Base-by-base conservation (phyloP, 2,797 vertebrate species). In the Darevskia mixta region DNA sequence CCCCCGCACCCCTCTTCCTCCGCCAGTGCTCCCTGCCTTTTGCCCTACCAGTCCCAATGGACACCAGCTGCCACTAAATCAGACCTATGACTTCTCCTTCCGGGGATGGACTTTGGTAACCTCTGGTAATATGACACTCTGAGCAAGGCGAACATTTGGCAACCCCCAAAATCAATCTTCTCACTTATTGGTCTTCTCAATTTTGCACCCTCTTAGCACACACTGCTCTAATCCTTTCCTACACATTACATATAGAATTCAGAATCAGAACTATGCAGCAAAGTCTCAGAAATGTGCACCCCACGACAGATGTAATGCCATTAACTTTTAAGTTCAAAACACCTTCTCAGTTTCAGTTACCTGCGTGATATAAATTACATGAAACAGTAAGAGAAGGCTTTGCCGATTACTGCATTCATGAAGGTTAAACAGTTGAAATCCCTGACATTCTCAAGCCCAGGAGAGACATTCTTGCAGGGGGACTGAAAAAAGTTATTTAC, bases 261-360 rank as follows among this genome's bases (percentile, higher is more conserved):
- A 83, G 92, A 92, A 87, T 91, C 55, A 67, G 82, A 27, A 66
- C 32, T 69, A 87, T 73, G 87, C 75, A 93, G 94, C 64, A 91
- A 43, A 92, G 88, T 88, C 77, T 45, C 43, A 94, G 67, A 87
- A 91, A 92, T 77, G 11, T 87, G 76, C 75, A 23, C 29, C 83
- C 69, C 87, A 55, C 86, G 89, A 93, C 86, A 85, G 88, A 93
- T 90, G 58, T 25, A 49, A 55, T 83, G 91, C 80, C 94, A 81
- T 77, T 94, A 94, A 93, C 89, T 94, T 93, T 11, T 95, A 92
- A 93, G 78, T 86, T 90, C 93, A 93, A 95, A 73, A 93, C 41
- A 92, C 41, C 43, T 93, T 92, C 78, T 81, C 73, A 80, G 92
- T 87, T 73, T 66, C 89, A 92, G 89, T 89, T 86, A 92, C 83